Conservation (phyloP, 2,888 invertebrate species). For the Lepas anatifera region DNA sequence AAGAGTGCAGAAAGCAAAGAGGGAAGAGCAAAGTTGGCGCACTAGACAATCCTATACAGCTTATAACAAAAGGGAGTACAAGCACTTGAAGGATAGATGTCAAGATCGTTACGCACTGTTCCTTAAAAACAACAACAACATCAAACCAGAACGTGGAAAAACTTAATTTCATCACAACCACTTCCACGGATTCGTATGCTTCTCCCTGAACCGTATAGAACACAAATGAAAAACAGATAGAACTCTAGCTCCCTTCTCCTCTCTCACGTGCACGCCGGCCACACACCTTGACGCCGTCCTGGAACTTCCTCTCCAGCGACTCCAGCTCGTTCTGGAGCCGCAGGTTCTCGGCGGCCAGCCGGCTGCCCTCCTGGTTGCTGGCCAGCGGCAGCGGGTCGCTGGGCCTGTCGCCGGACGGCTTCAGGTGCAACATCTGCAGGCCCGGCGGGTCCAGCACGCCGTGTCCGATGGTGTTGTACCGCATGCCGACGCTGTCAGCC, state of each 20-base stretch:
- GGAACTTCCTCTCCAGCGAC: slow-evolving; percentile 22
- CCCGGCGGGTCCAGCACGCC: slow-evolving; percentile 24
- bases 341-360: slow-evolving; percentile 8
- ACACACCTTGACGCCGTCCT: slow-evolving; percentile 21
- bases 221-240: too few relatives aligned
- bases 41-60: too few relatives aligned
- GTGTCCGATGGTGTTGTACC: slow-evolving; percentile 24
- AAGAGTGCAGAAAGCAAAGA: too few relatives aligned
- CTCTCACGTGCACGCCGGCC: slow-evolving; percentile 16
- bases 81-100: too few relatives aligned
- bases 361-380: slow-evolving; percentile 8
- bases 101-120: too few relatives aligned
- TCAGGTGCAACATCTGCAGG: slow-evolving; percentile 22
- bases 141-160: too few relatives aligned
- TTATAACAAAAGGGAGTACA: too few relatives aligned
- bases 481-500: slow-evolving; percentile 15
- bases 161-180: too few relatives aligned
- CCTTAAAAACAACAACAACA: too few relatives aligned
- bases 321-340: slow-evolving; percentile 15
- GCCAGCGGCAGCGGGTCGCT: slow-evolving; percentile 18
- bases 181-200: too few relatives aligned
- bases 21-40: too few relatives aligned
- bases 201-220: too few relatives aligned
- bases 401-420: slow-evolving; percentile 21
- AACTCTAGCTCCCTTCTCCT: background rate